Evolutionary conservation across 2,797 vertebrate genomes (phyloP).

Genomic region (Scarus forsteni): DNA sequence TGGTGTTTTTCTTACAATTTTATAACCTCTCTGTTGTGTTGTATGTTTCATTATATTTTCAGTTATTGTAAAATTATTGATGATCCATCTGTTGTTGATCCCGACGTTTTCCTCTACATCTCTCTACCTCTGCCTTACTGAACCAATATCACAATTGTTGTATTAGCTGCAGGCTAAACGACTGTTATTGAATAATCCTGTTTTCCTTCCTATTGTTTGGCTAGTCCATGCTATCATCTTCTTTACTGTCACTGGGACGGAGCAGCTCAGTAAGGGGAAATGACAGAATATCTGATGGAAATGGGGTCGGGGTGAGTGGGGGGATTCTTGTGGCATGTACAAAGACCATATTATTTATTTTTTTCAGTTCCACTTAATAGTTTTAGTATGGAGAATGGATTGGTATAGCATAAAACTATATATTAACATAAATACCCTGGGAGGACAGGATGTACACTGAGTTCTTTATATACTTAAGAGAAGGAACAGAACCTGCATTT

Average conservation of each 20-base stretch:
- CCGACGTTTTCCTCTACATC: not conserved
- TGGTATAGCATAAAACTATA: slow-evolving; percentile 30
- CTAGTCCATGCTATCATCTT: slow-evolving; percentile 32
- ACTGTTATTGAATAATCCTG: slow-evolving; percentile 14
- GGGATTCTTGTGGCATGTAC: slow-evolving; percentile 5
- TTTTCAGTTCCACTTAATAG: slow-evolving; percentile 10
- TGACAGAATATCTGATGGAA: slow-evolving; percentile 34
- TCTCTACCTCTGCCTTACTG: slow-evolving; percentile 13
- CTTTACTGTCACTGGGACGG: slow-evolving; percentile 29
- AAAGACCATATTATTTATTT: not conserved
- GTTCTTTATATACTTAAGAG: slow-evolving; percentile 9
- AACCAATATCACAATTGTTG: slow-evolving; percentile 28
- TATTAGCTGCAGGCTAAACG: slow-evolving; percentile 31
- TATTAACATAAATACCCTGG: slow-evolving; percentile 18
- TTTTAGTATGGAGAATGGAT: slow-evolving; percentile 14
- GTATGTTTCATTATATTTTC: no score
- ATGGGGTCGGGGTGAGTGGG: slow-evolving; percentile 28
- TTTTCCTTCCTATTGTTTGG: slow-evolving; percentile 26
- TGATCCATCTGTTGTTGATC: not conserved
- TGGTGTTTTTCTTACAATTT: no score
- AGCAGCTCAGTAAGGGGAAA: slow-evolving; percentile 37
- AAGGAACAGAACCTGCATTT: slow-evolving; percentile 58
- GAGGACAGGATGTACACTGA: not conserved
- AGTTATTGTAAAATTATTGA: no score
- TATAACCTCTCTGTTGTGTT: no score